Conservation (phyloP, 2,888 invertebrate genomes). For the Ichneumoninae sp. region DNA sequence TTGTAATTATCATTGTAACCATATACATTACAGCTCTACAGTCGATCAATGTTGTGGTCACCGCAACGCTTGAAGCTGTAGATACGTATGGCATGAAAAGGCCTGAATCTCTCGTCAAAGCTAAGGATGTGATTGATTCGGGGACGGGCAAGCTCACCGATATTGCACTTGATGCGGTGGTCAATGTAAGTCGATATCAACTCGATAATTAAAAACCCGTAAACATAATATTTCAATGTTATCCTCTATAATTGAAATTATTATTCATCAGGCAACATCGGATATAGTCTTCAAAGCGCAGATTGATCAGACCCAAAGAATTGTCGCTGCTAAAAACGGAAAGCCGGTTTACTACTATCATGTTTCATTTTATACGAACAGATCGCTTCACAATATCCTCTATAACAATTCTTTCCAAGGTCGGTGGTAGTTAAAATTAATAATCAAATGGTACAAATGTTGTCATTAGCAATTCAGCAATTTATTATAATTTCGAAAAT, state of each 20-base stretch:
- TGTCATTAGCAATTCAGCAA: neutral
- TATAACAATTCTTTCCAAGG: neutral
- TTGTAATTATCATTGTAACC: too few species aligned
- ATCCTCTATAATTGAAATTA: neutral
- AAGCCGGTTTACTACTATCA: conserved; percentile 71
- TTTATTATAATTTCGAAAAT: neutral
- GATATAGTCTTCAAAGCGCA: conserved; percentile 63
- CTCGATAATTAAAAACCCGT: neutral
- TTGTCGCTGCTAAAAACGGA: conserved; percentile 52
- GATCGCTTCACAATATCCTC: conserved; percentile 14
- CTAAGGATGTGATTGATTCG: neutral
- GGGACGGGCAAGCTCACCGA: neutral
- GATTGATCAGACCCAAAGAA: conserved; percentile 70
- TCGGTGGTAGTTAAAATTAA: neutral
- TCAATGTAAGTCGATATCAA: neutral
- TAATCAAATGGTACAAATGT: too few species aligned
- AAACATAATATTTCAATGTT: neutral
- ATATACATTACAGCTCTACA: too few species aligned
- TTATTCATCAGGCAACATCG: conserved; percentile 56
- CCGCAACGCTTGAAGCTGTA: neutral
- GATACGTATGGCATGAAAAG: conserved; percentile 5
- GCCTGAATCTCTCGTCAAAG: conserved; percentile 2
- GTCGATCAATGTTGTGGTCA: neutral
- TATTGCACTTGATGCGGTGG: neutral
- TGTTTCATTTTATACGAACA: conserved; percentile 50